These are phyloP conservation scores for Gorsachius magnificus DNA, from an alignment of 2,797 vertebrate species.

Conservation along the genomic window DNA sequence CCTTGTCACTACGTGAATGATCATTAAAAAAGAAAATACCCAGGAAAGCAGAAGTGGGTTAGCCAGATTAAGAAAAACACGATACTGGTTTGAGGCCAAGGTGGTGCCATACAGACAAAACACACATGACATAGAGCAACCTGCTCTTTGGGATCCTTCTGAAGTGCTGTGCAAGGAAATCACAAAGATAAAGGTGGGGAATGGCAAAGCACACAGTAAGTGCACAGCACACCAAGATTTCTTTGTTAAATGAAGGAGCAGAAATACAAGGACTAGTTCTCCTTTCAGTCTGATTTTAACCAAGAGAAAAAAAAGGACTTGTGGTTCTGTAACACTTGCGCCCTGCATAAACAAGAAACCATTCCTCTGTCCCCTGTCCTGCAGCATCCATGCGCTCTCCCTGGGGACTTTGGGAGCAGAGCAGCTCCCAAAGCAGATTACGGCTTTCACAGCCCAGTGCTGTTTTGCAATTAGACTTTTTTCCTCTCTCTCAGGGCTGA, in stretches of 20 bases:
- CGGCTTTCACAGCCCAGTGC: not conserved
- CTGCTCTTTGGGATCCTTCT: not conserved
- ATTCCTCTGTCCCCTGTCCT: not conserved
- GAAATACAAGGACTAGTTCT: not conserved
- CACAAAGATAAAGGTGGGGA: not conserved
- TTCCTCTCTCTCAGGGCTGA: not conserved
- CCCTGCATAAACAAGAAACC: rapidly evolving
- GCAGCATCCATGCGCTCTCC: not conserved
- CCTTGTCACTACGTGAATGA: not conserved
- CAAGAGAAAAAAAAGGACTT: not conserved
- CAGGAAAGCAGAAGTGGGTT: not conserved
- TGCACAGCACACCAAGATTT: rapidly evolving
- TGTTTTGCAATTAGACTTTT: not conserved
- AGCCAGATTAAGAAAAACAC: not conserved
- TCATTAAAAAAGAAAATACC: not conserved
- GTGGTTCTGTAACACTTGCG: rapidly evolving
- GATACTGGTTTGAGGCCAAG: not conserved
- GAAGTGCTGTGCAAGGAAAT: not conserved
- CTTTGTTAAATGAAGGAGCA: not conserved
- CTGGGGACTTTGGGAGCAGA: not conserved
- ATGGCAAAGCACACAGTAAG: not conserved
- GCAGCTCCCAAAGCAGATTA: slow-evolving; percentile 28
- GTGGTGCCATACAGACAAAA: not conserved
- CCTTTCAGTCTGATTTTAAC: not conserved
- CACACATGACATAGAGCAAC: rapidly evolving